Percentiles rank a stretch among this genome's conserved stretches.
These are phyloP conservation scores for Heliconius hermathena DNA, from an alignment of 1,140 invertebrate genomes.

Conservation along the genomic window DNA sequence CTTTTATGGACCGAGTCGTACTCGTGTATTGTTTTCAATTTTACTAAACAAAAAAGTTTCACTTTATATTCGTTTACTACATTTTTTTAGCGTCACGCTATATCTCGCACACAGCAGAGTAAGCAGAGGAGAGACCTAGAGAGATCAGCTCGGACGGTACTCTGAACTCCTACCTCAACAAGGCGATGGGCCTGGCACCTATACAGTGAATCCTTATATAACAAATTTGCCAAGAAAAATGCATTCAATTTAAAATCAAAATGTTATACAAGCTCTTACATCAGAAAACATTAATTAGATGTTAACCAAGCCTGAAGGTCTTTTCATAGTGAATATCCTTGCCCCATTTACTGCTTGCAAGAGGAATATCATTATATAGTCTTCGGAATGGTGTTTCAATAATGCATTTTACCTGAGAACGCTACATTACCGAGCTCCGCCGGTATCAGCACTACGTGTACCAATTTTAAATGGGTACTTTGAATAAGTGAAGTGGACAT, in stretches of 20 bases:
- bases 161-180: no score
- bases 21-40: no score
- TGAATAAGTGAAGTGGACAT: constrained; percentile 4
- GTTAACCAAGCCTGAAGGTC: constrained; percentile 2
- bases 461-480: background rate
- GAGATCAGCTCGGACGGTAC: no score
- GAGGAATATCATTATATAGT: constrained; percentile 1
- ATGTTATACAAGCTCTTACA: background rate
- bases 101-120: no score
- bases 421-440: background rate
- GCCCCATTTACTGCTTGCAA: background rate
- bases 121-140: no score
- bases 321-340: background rate
- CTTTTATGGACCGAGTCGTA: no score
- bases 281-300: background rate
- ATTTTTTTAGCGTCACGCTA: no score
- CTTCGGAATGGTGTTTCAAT: background rate
- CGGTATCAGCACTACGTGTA: background rate
- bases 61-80: no score
- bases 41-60: no score
- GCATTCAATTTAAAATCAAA: background rate
- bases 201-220: no score
- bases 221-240: no score
- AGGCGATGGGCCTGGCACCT: no score
- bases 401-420: constrained; percentile 12